Evolutionary conservation across 2,797 vertebrate species (phyloP), one percentile per base, ranked within the genome.

Genomic region (Nasua narica): DNA sequence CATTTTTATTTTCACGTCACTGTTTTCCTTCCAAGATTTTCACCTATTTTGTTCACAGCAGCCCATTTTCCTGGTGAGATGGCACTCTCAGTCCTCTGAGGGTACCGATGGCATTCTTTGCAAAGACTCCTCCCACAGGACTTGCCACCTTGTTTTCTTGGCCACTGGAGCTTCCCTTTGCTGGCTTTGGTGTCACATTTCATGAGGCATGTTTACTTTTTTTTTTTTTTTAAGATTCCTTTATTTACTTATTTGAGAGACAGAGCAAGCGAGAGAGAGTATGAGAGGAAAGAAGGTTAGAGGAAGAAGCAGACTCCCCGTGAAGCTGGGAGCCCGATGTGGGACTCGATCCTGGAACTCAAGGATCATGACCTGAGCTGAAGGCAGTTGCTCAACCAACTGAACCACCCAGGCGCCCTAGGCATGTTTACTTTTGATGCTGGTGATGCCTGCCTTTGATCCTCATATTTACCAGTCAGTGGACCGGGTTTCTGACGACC

Each of bases 41-140:
- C 76, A 69, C 27, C 15, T 19, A 69, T 5, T 21, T 40, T 27
- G 23, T 43, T 21, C 32, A 21, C 19, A n/a, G 23, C 27, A 29
- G 69, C 65, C 48, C 56, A 4, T 35, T 56, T 32, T 27, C 37
- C 14, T 10, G 21, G 21, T 27, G 5, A 6, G 9, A 32, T 5
- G 14, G 76, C 23, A 37, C 37, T 40, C 46, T 60, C 18, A 40
- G 7, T 4, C 37, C 27, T 56, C 40, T 35, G 40, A 58, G 78
- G 14, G 32, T 46, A 72, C 0, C 18, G 19, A 48, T 3, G 8
- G 32, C 29, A 56, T 19, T 19, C 15, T 50, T 35, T 23, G n/a
- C 3, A 23, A 37, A 35, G 11, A 43, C 16, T 0, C 40, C 9
- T 60, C 23, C 27, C 29, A 29, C 2, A 0, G 43, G 12, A 21